phyloP scores from a whole-genome alignment of 2,888 invertebrate species.

The Pelosia muscerda region DNA sequence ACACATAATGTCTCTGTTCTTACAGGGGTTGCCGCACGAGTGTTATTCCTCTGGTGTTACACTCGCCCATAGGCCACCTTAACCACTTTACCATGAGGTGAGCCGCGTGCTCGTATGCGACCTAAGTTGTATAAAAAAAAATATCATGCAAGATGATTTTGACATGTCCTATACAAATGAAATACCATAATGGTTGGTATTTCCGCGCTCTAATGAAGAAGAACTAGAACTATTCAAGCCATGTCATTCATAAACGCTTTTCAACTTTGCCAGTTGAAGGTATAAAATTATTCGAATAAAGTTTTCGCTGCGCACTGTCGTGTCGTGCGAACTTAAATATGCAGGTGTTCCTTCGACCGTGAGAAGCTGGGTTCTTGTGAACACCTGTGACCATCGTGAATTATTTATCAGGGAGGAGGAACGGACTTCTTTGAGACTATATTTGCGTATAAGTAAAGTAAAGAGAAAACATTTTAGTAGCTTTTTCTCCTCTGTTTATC shows the following conservation, averaged over 20 bases:
- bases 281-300: neutral
- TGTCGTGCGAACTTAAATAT: neutral
- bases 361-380: neutral
- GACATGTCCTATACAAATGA: no score
- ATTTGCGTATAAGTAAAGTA: neutral
- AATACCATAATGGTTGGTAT: no score
- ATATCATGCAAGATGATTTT: no score
- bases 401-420: conserved; percentile 6
- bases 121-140: no score
- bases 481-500: neutral
- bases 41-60: no score
- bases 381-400: conserved; percentile 5
- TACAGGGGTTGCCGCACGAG: no score
- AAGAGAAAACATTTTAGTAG: neutral
- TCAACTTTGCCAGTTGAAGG: neutral
- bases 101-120: no score
- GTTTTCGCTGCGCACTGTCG: neutral
- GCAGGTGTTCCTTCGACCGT: neutral
- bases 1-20: no score
- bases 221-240: neutral
- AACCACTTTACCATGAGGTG: no score
- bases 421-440: neutral
- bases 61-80: no score
- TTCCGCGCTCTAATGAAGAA: no score
- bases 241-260: neutral